Evolutionary conservation across 2,888 invertebrate genomes (phyloP).

Genomic region (Atethmia centrago): DNA sequence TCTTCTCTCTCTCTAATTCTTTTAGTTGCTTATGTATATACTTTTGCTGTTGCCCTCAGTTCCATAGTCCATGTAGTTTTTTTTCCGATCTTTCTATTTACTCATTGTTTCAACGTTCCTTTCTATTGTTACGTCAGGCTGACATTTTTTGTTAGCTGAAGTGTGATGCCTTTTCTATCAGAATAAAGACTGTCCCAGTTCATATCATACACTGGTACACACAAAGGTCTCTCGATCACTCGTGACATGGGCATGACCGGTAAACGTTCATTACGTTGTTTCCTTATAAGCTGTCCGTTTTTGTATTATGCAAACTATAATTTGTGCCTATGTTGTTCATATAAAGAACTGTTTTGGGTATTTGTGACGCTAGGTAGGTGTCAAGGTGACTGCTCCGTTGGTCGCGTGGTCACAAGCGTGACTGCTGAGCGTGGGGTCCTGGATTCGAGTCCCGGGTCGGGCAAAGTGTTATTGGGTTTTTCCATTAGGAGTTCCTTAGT

Average conservation of each 20-base stretch:
- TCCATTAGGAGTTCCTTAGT: too few species aligned
- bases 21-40: not conserved
- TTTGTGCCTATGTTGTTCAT: not conserved
- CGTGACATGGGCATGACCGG: conserved; percentile 61
- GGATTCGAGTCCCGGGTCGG: too few species aligned
- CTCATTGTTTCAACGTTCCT: not conserved
- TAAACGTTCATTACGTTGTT: conserved; percentile 49
- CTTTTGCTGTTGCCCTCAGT: not conserved
- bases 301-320: conserved; percentile 29
- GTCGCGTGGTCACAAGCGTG: too few species aligned
- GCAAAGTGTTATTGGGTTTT: too few species aligned
- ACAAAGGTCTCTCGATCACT: conserved; percentile 64
- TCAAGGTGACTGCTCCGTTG: too few species aligned
- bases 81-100: not conserved
- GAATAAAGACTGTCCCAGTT: conserved; percentile 55
- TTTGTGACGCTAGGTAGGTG: not conserved
- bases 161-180: conserved; percentile 6
- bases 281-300: conserved; percentile 66
- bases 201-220: conserved; percentile 44
- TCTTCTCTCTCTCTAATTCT: not conserved
- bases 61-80: not conserved
- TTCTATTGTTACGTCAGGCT: too few species aligned
- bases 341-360: not conserved
- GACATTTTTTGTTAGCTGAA: not conserved
- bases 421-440: too few species aligned